Conservation (phyloP, 2,113 vertebrate genomes). For the Indicator maculatus region DNA sequence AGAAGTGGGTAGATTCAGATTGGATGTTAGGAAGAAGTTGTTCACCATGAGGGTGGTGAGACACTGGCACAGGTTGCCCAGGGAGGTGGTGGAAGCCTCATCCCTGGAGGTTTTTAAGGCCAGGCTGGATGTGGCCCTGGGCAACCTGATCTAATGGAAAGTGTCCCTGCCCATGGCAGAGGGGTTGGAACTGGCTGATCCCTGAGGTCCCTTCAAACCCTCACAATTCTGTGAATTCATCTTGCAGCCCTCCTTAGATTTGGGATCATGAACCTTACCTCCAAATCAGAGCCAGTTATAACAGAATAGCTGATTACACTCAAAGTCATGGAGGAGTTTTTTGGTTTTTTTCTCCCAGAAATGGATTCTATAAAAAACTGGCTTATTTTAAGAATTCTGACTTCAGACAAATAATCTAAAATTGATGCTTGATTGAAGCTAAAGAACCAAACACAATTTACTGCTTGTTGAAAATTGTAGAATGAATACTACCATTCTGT, state of each 20-base stretch:
- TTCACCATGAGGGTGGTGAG: too few relatives aligned
- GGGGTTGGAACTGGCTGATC: too few relatives aligned
- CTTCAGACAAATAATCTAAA: slow-evolving; percentile 37
- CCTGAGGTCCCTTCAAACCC: too few relatives aligned
- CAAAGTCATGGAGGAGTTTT: background rate
- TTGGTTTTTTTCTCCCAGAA: background rate
- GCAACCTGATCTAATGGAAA: too few relatives aligned
- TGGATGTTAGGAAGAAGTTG: too few relatives aligned
- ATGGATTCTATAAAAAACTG: background rate
- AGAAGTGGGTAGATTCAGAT: too few relatives aligned
- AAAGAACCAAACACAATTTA: background rate
- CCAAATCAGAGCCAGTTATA: background rate
- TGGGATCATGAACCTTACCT: background rate
- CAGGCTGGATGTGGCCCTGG: too few relatives aligned
- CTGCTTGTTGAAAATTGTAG: background rate
- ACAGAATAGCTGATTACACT: background rate
- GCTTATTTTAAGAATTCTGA: slow-evolving; percentile 19
- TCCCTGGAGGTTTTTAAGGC: too few relatives aligned
- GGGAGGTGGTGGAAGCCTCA: too few relatives aligned
- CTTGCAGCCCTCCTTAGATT: background rate
- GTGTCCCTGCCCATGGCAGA: too few relatives aligned
- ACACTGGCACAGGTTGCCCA: too few relatives aligned
- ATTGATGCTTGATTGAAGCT: slow-evolving; percentile 40
- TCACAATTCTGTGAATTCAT: background rate
- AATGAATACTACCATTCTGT: background rate